Conservation (phyloP, 2,888 invertebrate species). For the Crossocerus cetratus region DNA sequence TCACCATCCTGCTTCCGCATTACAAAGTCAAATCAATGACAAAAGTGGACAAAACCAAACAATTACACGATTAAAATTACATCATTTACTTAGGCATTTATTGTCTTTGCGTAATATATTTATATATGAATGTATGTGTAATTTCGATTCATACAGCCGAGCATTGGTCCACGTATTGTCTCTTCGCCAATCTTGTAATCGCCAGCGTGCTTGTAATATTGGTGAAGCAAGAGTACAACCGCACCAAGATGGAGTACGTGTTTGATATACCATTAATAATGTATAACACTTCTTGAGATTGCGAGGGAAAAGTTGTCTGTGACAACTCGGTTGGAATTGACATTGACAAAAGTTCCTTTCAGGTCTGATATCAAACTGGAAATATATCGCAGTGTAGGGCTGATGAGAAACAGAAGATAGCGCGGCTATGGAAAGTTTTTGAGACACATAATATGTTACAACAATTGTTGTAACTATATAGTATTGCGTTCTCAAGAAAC, state of each 20-base stretch:
- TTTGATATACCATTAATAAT: background rate
- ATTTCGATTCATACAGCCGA: slow-evolving; percentile 29
- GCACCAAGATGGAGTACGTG: slow-evolving; percentile 24
- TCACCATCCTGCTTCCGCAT: no score
- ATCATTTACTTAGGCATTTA: background rate
- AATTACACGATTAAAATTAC: background rate
- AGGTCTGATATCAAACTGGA: background rate
- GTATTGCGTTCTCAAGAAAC: no score
- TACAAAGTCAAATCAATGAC: no score
- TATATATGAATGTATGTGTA: background rate
- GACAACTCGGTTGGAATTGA: background rate
- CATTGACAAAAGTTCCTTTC: background rate
- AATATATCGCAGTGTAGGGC: background rate
- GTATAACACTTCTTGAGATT: background rate
- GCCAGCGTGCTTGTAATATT: slow-evolving; percentile 43
- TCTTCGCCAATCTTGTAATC: slow-evolving; percentile 40
- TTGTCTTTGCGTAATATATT: background rate
- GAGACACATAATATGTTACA: no score
- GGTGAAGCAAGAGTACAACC: slow-evolving; percentile 50
- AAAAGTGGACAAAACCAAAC: no score
- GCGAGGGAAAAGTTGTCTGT: background rate
- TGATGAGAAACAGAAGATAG: background rate
- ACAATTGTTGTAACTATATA: no score
- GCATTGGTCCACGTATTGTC: slow-evolving; percentile 49
- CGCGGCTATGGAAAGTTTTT: background rate